Conservation (phyloP, 1,140 invertebrate species). For the Drosophila subobscura region DNA sequence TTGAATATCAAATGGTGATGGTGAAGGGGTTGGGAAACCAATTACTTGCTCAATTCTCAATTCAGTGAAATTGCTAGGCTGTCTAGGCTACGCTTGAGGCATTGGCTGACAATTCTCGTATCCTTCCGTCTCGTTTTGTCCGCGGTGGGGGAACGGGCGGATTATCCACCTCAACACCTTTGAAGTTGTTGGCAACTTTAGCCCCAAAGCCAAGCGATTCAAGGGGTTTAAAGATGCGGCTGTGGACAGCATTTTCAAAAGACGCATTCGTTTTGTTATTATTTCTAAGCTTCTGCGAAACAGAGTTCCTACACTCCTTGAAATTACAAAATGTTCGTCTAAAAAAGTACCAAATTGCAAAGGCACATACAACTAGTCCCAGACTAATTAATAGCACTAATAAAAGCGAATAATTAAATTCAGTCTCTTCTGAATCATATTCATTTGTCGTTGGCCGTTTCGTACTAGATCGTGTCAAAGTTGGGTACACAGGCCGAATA, state of each 20-base stretch:
- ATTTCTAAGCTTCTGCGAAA: neutral
- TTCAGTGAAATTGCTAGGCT: neutral
- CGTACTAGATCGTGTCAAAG: slow-evolving; percentile 22
- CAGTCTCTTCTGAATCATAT: slow-evolving; percentile 2
- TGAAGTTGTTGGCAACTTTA: neutral
- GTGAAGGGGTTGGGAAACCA: slow-evolving; percentile 2
- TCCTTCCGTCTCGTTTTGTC: slow-evolving; percentile 14
- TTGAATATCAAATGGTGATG: neutral
- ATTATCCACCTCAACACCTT: neutral
- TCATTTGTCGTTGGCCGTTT: slow-evolving; percentile 10
- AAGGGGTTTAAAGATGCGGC: neutral
- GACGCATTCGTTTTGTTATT: neutral
- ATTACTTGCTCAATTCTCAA: neutral
- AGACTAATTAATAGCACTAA: slow-evolving; percentile 71
- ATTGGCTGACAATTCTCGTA: slow-evolving; percentile 11
- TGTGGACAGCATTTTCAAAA: neutral
- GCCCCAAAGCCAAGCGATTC: neutral
- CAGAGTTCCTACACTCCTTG: slow-evolving; percentile 10
- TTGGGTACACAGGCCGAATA: slow-evolving; percentile 46
- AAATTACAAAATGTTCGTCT: slow-evolving; percentile 80
- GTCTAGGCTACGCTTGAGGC: slow-evolving; percentile 13
- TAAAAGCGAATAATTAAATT: slow-evolving; percentile 78
- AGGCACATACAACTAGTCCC: slow-evolving; percentile 83
- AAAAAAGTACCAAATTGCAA: slow-evolving; percentile 84
- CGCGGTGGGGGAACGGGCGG: slow-evolving; percentile 38